Evolutionary conservation across 2,888 invertebrate genomes (phyloP), one percentile per base, ranked within the genome.

Genomic region (Acleris emargana): DNA sequence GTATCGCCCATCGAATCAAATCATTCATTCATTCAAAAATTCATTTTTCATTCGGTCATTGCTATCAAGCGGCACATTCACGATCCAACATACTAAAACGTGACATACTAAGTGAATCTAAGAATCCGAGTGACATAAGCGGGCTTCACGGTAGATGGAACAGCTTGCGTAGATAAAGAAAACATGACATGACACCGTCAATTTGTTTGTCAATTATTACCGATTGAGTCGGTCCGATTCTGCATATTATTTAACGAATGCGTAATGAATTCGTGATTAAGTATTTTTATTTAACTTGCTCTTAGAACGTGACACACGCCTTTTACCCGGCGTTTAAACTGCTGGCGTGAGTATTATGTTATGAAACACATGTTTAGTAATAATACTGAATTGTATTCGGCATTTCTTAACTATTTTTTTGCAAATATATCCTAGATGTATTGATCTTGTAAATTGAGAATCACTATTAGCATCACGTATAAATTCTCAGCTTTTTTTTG

Each of bases 221-320:
- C 17, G 17, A 63, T 58, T 51, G 38, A 25, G 6, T 53, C 42
- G 9, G 17, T 53, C 45, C 20, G 57, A 42, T 57, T 45, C 57
- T 1, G 32, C 9, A 32, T 32, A 32, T n/a, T 57, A 57, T 51
- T 54, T 25, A 28, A 55, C 43, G 61, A 66, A 66, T 66, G 61
- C 66, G 66, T 66, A 66, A 66, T 66, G 66, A 47, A 52, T 57
- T 51, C 66, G 61, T 66, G 66, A 66, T 60, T 64, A 66, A 60
- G 66, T 60, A 61, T 61, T 60, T 64, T 63, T 61, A 49, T 51
- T 55, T 18, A 51, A 38, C 51, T 51, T 9, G 51, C 38, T 66
- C n/a, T 18, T 45, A 32, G 25, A 59, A 43, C 54, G 42, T 25
- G 18, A 61, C 38, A 45, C 38, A 45, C 60, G 45, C 51, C 32